phyloP scores from a whole-genome alignment of 2,888 invertebrate species.

The Dynastes grantii region DNA sequence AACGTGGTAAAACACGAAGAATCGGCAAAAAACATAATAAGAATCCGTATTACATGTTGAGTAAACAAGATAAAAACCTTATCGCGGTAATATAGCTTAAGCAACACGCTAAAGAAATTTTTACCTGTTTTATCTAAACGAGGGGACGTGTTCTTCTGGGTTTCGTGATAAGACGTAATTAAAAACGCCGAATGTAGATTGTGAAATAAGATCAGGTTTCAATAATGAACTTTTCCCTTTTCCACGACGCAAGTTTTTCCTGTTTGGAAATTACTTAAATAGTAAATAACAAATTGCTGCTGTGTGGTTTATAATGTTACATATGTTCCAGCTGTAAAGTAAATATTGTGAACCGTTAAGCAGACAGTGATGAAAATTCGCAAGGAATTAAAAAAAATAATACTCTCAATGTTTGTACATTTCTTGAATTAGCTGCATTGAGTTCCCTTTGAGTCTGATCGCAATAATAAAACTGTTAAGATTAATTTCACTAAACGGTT shows the following conservation, averaged over 20 bases:
- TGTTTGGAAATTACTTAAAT: neutral
- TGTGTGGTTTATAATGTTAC: too few species aligned
- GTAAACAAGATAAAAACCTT: constrained; percentile 35
- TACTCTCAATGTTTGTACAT: too few species aligned
- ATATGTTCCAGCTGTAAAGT: too few species aligned
- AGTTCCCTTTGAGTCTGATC: too few species aligned
- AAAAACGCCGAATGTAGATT: constrained; percentile 2
- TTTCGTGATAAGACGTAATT: constrained; percentile 22
- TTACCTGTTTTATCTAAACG: constrained; percentile 20
- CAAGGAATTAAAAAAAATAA: too few species aligned
- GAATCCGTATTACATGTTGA: constrained; percentile 11
- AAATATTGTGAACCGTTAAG: too few species aligned
- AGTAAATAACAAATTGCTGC: too few species aligned
- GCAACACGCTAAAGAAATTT: constrained; percentile 19
- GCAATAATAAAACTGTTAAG: too few species aligned
- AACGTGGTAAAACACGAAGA: constrained; percentile 6
- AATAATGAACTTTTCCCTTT: neutral
- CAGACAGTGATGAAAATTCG: too few species aligned
- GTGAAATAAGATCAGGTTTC: constrained; percentile 6
- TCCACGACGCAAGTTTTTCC: neutral
- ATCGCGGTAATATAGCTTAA: constrained; percentile 12
- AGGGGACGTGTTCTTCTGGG: constrained; percentile 1
- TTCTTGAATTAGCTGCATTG: too few species aligned
- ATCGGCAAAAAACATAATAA: constrained; percentile 18
- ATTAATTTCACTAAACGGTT: too few species aligned